A percentile compares a stretch with the other conserved stretches of the same genome.
These are phyloP conservation scores for Harpagoxenus sublaevis DNA, from an alignment of 2,888 invertebrate species.

Conservation along the genomic window DNA sequence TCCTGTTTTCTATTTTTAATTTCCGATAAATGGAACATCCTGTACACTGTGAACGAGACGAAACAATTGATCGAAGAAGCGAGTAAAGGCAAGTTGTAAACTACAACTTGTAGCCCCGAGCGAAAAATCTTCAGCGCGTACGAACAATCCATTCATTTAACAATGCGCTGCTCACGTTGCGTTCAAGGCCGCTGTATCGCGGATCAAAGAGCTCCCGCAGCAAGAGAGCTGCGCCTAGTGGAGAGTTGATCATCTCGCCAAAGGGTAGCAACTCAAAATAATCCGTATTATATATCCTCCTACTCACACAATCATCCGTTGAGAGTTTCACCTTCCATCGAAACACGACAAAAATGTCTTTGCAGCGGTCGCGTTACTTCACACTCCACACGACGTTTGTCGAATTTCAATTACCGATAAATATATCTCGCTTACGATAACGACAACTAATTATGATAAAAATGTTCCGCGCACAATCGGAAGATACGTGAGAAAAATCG, in stretches of 20 bases:
- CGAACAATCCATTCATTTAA: slow-evolving; percentile 48
- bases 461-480: slow-evolving; percentile 17
- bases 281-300: slow-evolving; percentile 12
- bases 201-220: slow-evolving; percentile 37
- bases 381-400: not conserved
- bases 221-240: not conserved
- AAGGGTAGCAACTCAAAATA: slow-evolving; percentile 28
- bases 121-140: slow-evolving; percentile 46
- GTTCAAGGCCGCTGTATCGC: slow-evolving; percentile 40
- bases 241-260: slow-evolving; percentile 39
- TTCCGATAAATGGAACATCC: not conserved
- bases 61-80: not conserved
- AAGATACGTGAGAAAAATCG: not conserved
- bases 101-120: slow-evolving; percentile 35
- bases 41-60: not conserved
- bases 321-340: not conserved
- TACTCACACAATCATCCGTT: not conserved
- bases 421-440: slow-evolving; percentile 4
- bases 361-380: not conserved
- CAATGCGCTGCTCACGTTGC: slow-evolving; percentile 35
- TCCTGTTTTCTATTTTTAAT: not conserved
- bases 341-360: not conserved
- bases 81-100: slow-evolving; percentile 56
- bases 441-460: slow-evolving; percentile 11
- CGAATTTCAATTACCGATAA: not conserved